Base-by-base conservation (phyloP, 2,888 invertebrate genomes). In the Microctonus brassicae region DNA sequence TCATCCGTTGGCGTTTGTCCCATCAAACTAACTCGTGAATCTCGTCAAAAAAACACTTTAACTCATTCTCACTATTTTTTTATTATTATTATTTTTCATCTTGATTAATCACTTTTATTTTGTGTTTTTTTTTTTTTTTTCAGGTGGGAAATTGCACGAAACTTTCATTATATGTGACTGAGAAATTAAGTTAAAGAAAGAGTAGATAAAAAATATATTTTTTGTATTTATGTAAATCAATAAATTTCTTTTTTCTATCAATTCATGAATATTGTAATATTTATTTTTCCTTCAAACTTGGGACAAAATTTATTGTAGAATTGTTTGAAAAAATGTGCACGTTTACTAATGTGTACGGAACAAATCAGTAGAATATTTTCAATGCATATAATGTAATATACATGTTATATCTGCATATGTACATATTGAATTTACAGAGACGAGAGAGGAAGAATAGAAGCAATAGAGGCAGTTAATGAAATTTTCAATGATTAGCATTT, bases 401-500 rank as follows among this genome's bases (percentile, higher is more conserved):
- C 52, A 9, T 3, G 2, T n/a, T n/a, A n/a, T 39, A n/a, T 36
- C 2, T 11, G 36, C 36, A 53, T 33, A 29, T 29, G 24, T 52
- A 52, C 29, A 53, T 64, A 5, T 53, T n/a, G 20, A 22, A 20
- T 47, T 20, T 33, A 20, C 29, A 20, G n/a, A n/a, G n/a, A 22
- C 11, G 17, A 6, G 29, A 17, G 58, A 26, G 33, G 1, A 55
- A 29, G 29, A 13, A 58, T 58, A 5, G 39, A 29, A 20, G 22
- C 22, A n/a, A 39, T n/a, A 66, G 36, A 17, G 22, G 17, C 17
- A 53, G 36, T 62, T 69, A 24, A 69, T 69, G 24, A 69, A 53
- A 69, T 62, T 69, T 62, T 36, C 58, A 64, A 66, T 74, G 72
- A 70, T 75, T 69, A 72, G 68, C 67, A 73, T 70, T 72, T 33